Evolutionary conservation across 2,888 invertebrate species (phyloP).

Genomic region (Tenthredo scrophulariae): DNA sequence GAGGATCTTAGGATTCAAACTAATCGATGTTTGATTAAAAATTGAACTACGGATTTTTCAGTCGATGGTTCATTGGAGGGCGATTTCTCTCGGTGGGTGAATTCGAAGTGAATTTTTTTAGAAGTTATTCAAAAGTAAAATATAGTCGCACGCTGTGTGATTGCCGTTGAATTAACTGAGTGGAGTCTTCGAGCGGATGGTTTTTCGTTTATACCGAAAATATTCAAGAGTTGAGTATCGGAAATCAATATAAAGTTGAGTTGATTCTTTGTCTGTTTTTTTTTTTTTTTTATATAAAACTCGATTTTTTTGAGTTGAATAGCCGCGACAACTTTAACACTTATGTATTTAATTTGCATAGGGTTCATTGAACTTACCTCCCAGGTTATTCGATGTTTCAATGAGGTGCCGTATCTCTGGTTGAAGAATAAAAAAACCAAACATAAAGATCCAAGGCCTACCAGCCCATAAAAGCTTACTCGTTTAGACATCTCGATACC

Average conservation of each 20-base stretch:
- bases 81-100: neutral
- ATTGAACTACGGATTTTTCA: neutral
- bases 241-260: neutral
- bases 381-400: constrained; percentile 70
- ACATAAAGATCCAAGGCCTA: constrained; percentile 74
- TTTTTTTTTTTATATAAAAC: neutral
- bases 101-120: neutral
- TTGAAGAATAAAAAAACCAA: constrained; percentile 75
- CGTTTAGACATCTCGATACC: constrained; percentile 74
- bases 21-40: neutral
- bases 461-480: constrained; percentile 74
- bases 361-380: constrained; percentile 48
- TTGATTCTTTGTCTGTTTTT: neutral
- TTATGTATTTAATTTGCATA: constrained; percentile 27
- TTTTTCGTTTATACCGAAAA: too few species aligned
- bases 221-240: neutral
- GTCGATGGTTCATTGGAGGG: neutral
- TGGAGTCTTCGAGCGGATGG: neutral
- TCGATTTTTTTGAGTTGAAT: neutral
- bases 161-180: neutral
- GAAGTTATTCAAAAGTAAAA: neutral
- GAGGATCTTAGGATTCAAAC: neutral
- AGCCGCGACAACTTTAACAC: neutral
- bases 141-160: neutral
- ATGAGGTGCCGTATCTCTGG: constrained; percentile 73